Evolutionary conservation across 2,888 invertebrate genomes (phyloP).

Genomic region (Patella ulyssiponensis): DNA sequence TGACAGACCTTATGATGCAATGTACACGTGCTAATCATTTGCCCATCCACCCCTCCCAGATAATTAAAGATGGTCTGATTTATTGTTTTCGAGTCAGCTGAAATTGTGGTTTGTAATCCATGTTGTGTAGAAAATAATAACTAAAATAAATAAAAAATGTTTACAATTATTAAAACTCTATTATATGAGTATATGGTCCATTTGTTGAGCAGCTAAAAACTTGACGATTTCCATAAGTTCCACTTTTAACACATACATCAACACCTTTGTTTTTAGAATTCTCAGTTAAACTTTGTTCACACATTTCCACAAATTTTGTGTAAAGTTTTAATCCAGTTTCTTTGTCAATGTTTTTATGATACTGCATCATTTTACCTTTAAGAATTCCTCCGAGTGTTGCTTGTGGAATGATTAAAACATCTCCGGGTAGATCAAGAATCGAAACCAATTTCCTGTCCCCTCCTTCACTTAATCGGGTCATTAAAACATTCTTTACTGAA

Average conservation of each 20-base stretch:
- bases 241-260: constrained; percentile 57
- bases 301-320: constrained; percentile 54
- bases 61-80: no score
- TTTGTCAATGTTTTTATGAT: constrained; percentile 73
- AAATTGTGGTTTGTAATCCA: no score
- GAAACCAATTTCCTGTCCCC: constrained; percentile 63
- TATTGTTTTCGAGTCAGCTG: no score
- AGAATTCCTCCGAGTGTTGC: constrained; percentile 73
- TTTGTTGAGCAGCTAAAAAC: constrained; percentile 71
- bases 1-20: no score
- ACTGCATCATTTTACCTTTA: constrained; percentile 73
- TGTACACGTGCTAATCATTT: no score
- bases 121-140: no score
- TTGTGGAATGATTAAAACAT: constrained; percentile 73
- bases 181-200: constrained; percentile 72
- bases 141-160: no score
- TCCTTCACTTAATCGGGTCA: constrained; percentile 60
- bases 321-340: constrained; percentile 69
- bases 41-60: no score
- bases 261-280: constrained; percentile 46
- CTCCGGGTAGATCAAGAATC: constrained; percentile 70
- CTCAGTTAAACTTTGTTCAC: constrained; percentile 41
- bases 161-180: constrained; percentile 53
- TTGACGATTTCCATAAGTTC: constrained; percentile 73
- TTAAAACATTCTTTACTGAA: constrained; percentile 64